Base-by-base conservation (phyloP, 2,113 vertebrate genomes). In the Erpornis zantholeuca region DNA sequence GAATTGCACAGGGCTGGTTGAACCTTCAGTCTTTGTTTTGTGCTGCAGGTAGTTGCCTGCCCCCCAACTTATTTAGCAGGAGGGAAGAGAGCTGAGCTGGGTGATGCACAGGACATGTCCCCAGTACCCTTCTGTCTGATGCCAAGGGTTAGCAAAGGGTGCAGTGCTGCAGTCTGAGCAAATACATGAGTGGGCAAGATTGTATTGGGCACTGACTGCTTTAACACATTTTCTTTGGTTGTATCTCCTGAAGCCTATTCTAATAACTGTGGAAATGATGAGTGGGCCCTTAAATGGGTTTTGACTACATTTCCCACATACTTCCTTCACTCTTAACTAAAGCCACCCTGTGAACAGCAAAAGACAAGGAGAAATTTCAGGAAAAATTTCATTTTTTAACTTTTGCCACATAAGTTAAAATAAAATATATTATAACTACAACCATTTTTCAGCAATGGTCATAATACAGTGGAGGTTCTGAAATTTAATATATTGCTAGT, bases 151-250 rank as follows among this genome's bases (percentile, higher is more conserved):
- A 82, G 44, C 47, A 75, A 77, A 81, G n/a, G 20, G 42, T 61
- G 22, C 3, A 12, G 1, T 54, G 38, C 21, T 22, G 31, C 25
- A 68, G 11, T 18, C 31, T 1, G 2, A n/a, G 59, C 7, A 45
- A 71, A 36, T 3, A 3, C 1, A 29, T 0, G 0, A 53, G 49
- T 28, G 6, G 24, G 25, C 17, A 2, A 22, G 31, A 8, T 25
- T 65, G 7, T 42, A 7, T 52, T 3, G 6, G 57, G 10, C 16
- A 31, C 47, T 40, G 50, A 65, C 59, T 94, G 27, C 49, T 90
- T 86, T 44, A 52, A 45, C 2, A 6, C 6, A 2, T 80, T 53
- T 80, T 61, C 10, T 85, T 75, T 77, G 7, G 3, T 76, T 3
- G 10, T 31, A 3, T 79, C 63, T 90, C 24, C 66, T 16, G 6